Conservation (phyloP, 2,113 vertebrate species). For the Aegithalos caudatus region DNA sequence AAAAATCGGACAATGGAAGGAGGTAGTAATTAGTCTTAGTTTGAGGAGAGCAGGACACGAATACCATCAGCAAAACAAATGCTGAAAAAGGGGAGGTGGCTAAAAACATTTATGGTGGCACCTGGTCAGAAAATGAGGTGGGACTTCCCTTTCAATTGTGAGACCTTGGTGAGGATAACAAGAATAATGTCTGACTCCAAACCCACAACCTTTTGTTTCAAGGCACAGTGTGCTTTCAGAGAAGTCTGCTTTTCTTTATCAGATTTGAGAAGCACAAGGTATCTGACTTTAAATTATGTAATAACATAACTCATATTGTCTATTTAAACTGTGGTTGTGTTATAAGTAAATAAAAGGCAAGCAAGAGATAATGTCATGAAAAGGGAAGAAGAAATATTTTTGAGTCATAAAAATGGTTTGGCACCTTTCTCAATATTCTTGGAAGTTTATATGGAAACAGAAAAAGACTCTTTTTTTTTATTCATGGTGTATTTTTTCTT, state of each 20-base stretch:
- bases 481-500: not conserved
- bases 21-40: not conserved
- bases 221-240: not conserved
- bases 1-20: not conserved
- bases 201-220: not conserved
- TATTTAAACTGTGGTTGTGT: not conserved
- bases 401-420: not conserved
- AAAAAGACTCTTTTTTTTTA: not conserved
- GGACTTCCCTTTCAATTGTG: not conserved
- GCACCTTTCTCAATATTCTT: not conserved
- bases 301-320: not conserved
- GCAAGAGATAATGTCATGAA: not conserved
- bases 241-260: not conserved
- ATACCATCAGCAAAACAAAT: not conserved
- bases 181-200: not conserved
- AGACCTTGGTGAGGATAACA: not conserved
- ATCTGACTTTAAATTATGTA: not conserved
- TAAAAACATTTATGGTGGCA: not conserved
- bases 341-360: not conserved
- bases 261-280: not conserved
- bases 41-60: not conserved
- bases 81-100: not conserved
- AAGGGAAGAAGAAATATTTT: not conserved
- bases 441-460: not conserved
- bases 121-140: not conserved